Evolutionary conservation across 2,888 invertebrate genomes (phyloP), one percentile per base, ranked within the genome.

Genomic region (Leptinotarsa tumamoca): DNA sequence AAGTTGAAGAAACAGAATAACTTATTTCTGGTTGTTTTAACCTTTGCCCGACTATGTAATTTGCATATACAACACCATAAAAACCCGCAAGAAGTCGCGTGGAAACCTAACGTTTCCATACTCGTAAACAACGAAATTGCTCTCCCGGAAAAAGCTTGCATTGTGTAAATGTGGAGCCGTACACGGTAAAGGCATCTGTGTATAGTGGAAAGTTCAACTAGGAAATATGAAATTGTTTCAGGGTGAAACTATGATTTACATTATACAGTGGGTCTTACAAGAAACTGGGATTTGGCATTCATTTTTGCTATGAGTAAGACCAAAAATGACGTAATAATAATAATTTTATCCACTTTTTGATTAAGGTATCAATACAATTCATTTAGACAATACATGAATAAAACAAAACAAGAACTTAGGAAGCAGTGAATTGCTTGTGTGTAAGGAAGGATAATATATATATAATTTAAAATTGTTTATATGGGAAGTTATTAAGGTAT

Each of bases 61-160:
- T 58, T 58, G 58, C 58, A 58, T 58, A 23, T 17, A 23, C 21
- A 58, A 14, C 23, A 4, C 14, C 15, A 15, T 58, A 58, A 58
- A 58, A 10, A 14, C 15, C 14, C 58, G 23, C 4, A 15, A 23
- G 4, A 58, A 14, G 23, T 23, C 58, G 14, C 23, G 17, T 23
- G 23, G 14, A 58, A 23, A 58, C 58, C 13, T 23, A 23, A 18
- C 2, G 5, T 58, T 58, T 21, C 10, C 21, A 21, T 4, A 23
- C 23, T 23, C 58, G 15, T 58, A 58, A 58, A 58, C 58, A 23
- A 23, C 58, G 58, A 23, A 58, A 58, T 58, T 18, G 58, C 23
- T 58, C 23, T 58, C 15, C 58, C 18, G 58, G 23, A 58, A 58
- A 58, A 23, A 58, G 23, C 58, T 21, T 58, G 58, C 58, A 58